phyloP scores from a whole-genome alignment of 2,888 invertebrate species.

The Cotesia congregata region DNA sequence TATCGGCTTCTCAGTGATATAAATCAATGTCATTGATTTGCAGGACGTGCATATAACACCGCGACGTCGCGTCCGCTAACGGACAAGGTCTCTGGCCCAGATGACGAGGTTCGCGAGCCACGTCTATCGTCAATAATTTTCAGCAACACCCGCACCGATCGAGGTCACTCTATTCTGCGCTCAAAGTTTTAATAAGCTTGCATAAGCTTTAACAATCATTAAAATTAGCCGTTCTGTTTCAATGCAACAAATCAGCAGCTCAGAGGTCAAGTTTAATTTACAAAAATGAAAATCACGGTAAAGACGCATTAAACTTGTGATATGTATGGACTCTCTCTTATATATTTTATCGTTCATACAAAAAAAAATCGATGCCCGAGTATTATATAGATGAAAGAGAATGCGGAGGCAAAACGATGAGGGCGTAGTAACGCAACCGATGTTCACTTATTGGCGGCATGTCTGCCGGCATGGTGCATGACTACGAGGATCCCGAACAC shows the following conservation, averaged over 20 bases:
- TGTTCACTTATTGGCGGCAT: constrained; percentile 70
- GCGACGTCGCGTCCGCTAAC: constrained; percentile 52
- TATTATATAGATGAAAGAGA: constrained; percentile 36
- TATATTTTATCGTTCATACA: background rate
- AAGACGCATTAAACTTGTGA: no score
- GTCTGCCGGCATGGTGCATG: constrained; percentile 68
- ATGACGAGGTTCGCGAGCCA: constrained; percentile 47
- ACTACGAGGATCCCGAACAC: constrained; percentile 27
- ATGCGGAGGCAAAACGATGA: constrained; percentile 56
- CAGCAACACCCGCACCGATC: background rate
- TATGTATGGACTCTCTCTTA: no score
- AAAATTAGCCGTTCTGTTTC: no score
- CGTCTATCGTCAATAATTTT: constrained; percentile 44
- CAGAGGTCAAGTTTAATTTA: no score
- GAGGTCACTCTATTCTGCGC: background rate
- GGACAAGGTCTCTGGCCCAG: constrained; percentile 49
- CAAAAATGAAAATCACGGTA: no score
- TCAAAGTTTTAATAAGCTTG: background rate
- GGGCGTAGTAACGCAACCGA: constrained; percentile 66
- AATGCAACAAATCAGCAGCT: no score
- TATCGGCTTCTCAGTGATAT: constrained; percentile 39
- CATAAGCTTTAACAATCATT: background rate
- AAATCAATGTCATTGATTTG: constrained; percentile 61
- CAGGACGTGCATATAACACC: constrained; percentile 55
- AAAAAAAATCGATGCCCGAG: background rate